Percentiles rank a stretch among this genome's conserved stretches.
Evolutionary conservation across 2,888 invertebrate genomes (phyloP).

Genomic region (Craniophora ligustri): DNA sequence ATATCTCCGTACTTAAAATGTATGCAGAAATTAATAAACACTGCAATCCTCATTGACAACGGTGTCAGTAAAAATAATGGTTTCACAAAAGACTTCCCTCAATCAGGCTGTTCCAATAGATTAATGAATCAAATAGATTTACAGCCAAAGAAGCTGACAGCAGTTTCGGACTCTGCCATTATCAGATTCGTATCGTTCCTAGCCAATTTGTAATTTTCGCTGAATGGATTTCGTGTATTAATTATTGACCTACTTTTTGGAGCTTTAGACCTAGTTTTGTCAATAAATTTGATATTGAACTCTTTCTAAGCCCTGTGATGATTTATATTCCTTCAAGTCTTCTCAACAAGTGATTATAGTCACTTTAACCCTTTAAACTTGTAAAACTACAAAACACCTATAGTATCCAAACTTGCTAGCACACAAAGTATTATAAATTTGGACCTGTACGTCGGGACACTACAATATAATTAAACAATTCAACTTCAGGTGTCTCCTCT

Average conservation of each 20-base stretch:
- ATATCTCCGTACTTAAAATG: constrained; percentile 9
- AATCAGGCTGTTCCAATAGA: neutral
- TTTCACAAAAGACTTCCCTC: constrained; percentile 15
- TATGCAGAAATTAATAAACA: constrained; percentile 19
- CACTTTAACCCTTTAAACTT: too few species aligned
- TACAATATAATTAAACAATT: constrained; percentile 56
- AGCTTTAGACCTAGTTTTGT: too few species aligned
- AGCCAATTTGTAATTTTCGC: constrained; percentile 43
- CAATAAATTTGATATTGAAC: too few species aligned
- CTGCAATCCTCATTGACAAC: constrained; percentile 26
- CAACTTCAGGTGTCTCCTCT: constrained; percentile 22
- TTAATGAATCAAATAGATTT: constrained; percentile 49
- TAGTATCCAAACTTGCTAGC: constrained; percentile 5
- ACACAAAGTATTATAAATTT: constrained; percentile 48
- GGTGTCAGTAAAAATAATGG: constrained; percentile 41
- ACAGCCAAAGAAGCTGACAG: constrained; percentile 32
- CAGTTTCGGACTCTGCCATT: constrained; percentile 29
- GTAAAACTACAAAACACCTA: neutral
- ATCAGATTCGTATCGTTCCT: constrained; percentile 23
- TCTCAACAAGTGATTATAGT: too few species aligned
- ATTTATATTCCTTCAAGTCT: too few species aligned
- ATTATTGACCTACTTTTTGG: constrained; percentile 31
- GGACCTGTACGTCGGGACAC: constrained; percentile 31
- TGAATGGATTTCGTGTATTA: constrained; percentile 20
- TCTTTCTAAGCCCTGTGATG: too few species aligned